phyloP scores from a whole-genome alignment of 2,888 invertebrate genomes.

The Prenolepis imparis region DNA sequence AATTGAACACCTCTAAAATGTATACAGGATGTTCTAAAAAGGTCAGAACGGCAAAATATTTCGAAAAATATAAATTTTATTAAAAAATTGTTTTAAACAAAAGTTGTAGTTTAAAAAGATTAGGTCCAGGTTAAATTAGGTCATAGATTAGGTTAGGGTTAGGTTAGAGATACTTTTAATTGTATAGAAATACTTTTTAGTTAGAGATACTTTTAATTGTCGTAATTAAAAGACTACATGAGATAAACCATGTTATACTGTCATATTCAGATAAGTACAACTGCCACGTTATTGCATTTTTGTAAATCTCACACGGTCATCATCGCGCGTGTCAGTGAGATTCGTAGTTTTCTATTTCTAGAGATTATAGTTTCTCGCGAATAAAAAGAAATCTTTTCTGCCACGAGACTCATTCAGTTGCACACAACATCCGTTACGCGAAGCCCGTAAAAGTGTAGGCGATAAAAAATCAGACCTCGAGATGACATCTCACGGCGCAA shows the following conservation, averaged over 20 bases:
- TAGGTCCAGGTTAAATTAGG: too few species aligned
- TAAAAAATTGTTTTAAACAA: too few species aligned
- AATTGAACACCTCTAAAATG: too few species aligned
- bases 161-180: conserved; percentile 22
- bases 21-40: too few species aligned
- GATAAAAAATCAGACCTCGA: conserved; percentile 18
- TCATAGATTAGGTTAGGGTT: too few species aligned
- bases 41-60: too few species aligned
- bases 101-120: too few species aligned
- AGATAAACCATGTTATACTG: neutral
- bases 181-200: too few species aligned
- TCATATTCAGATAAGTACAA: conserved; percentile 11
- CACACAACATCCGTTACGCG: neutral
- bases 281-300: neutral
- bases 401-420: neutral
- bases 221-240: neutral
- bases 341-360: neutral
- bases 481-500: conserved; percentile 3
- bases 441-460: conserved; percentile 14
- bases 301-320: neutral
- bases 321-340: neutral
- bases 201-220: conserved; percentile 12
- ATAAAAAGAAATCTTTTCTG: conserved; percentile 28
- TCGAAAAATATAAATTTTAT: too few species aligned
- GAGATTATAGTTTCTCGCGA: conserved; percentile 26